A percentile compares a stretch with the other conserved stretches of the same genome.
Conservation (phyloP, 2,888 invertebrate species). For the Amiota communis region DNA sequence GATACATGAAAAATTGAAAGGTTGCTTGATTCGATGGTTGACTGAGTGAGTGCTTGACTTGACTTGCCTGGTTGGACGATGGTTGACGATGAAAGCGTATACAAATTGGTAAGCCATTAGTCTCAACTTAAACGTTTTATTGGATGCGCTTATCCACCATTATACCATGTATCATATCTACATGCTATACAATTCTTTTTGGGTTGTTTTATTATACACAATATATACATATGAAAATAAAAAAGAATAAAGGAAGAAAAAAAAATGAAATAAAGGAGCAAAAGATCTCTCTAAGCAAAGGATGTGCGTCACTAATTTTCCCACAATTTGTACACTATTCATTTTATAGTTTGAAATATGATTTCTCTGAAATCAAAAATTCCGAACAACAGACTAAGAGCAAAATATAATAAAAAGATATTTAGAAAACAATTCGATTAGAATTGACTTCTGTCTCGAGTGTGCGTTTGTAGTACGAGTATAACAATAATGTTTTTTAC, state of each 20-base stretch:
- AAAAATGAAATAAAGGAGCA: not conserved
- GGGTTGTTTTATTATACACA: constrained; percentile 18
- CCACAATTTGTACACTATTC: constrained; percentile 56
- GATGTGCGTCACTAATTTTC: constrained; percentile 37
- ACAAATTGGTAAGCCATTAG: constrained; percentile 63
- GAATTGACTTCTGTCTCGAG: constrained; percentile 69
- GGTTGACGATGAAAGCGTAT: constrained; percentile 44
- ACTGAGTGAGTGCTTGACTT: not conserved
- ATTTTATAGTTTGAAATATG: constrained; percentile 35
- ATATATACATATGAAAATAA: not conserved
- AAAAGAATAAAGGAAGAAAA: not conserved
- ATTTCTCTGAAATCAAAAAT: constrained; percentile 26
- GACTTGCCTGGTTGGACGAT: not conserved
- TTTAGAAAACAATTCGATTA: constrained; percentile 68
- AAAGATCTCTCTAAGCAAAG: not conserved
- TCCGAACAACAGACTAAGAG: not conserved
- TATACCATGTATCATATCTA: not conserved
- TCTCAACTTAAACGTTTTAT: constrained; percentile 65
- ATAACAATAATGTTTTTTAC: constrained; percentile 54
- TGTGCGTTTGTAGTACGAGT: constrained; percentile 37
- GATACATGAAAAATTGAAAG: constrained; percentile 9
- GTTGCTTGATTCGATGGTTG: not conserved
- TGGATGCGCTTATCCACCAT: constrained; percentile 59
- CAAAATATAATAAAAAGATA: constrained; percentile 38
- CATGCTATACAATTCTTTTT: constrained; percentile 12